A percentile compares a stretch with the other conserved stretches of the same genome.
Evolutionary conservation across 2,888 invertebrate species (phyloP).

Genomic region (Eilema sororculum): DNA sequence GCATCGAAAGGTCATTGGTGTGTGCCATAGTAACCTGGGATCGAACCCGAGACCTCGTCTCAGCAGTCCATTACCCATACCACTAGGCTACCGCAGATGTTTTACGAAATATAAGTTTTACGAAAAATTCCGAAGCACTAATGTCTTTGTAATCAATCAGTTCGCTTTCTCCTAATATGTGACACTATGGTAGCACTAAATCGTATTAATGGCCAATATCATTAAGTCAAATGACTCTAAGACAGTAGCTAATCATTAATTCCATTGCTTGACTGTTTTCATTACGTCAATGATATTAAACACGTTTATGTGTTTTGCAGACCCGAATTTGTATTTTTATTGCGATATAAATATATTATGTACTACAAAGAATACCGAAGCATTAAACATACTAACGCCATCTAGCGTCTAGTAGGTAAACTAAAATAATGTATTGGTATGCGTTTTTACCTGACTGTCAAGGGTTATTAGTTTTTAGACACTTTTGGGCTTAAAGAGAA

Average conservation of each 20-base stretch:
- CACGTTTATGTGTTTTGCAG: not conserved
- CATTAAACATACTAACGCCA: not conserved
- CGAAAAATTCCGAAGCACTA: constrained; percentile 7
- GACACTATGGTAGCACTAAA: not conserved
- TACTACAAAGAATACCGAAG: not conserved
- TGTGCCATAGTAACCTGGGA: too few relatives aligned
- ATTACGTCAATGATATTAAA: constrained; percentile 10
- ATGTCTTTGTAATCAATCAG: not conserved
- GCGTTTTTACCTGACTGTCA: too few relatives aligned
- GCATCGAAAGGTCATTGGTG: too few relatives aligned
- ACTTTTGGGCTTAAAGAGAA: not conserved
- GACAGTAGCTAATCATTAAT: constrained; percentile 15
- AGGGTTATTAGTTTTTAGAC: not conserved
- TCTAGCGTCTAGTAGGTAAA: constrained; percentile 8
- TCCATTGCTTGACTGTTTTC: constrained; percentile 1
- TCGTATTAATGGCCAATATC: constrained; percentile 16
- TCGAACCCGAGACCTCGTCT: too few relatives aligned
- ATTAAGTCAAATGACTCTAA: constrained; percentile 6
- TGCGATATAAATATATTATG: not conserved
- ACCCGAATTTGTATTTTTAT: not conserved
- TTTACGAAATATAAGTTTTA: too few relatives aligned
- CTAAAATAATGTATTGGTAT: not conserved
- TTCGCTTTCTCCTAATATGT: constrained; percentile 16
- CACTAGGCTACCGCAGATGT: too few relatives aligned
- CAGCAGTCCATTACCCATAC: too few relatives aligned